A percentile compares a stretch with the other conserved stretches of the same genome.
These are phyloP conservation scores for Diadophis punctatus DNA, from an alignment of 2,113 vertebrate genomes.

Conservation along the genomic window DNA sequence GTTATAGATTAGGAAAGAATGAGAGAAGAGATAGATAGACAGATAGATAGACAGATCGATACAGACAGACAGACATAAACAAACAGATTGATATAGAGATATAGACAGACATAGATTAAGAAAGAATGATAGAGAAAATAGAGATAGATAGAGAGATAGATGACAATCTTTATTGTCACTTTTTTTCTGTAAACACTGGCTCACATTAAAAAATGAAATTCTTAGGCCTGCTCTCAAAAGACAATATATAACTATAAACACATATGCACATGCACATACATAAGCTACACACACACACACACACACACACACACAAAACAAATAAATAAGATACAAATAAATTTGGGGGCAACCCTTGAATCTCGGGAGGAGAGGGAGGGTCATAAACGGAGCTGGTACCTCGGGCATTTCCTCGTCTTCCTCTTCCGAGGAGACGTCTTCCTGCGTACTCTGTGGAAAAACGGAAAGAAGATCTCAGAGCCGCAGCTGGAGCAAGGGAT, in stretches of 20 bases:
- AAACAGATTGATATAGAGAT: too few species aligned
- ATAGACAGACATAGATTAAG: too few species aligned
- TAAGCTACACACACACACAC: too few species aligned
- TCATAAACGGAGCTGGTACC: conserved; percentile 32
- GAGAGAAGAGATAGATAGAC: too few species aligned
- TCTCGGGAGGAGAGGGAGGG: background rate
- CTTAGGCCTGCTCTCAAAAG: background rate
- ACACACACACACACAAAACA: too few species aligned
- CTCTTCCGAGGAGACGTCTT: conserved; percentile 76
- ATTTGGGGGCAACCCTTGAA: background rate
- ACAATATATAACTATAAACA: background rate
- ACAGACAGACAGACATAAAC: too few species aligned
- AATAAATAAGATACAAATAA: background rate
- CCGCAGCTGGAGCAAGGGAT: background rate
- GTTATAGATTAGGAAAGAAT: too few species aligned
- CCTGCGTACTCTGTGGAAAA: conserved; percentile 66
- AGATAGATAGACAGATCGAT: too few species aligned
- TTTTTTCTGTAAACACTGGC: background rate
- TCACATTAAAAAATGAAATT: background rate
- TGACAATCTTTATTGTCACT: background rate
- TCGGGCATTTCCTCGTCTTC: conserved; percentile 80
- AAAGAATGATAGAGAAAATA: too few species aligned
- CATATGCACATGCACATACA: too few species aligned
- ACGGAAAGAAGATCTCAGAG: conserved; percentile 6
- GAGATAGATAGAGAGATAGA: background rate